Evolutionary conservation across 2,888 invertebrate genomes (phyloP).

Genomic region (Megamerina dolium): DNA sequence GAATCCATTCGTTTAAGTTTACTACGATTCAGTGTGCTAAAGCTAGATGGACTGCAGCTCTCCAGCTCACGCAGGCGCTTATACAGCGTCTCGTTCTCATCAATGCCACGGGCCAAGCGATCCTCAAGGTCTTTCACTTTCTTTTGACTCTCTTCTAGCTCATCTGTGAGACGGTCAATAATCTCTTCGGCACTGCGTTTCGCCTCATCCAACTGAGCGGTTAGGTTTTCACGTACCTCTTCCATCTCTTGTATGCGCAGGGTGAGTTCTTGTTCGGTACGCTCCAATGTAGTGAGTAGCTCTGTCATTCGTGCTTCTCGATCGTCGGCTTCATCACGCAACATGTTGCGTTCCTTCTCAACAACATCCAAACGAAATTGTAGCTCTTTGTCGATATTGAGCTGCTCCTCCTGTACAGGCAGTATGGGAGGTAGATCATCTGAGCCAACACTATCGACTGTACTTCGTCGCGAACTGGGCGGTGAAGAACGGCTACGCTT

Average conservation of each 20-base stretch:
- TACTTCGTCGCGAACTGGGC: constrained; percentile 57
- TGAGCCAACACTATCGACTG: constrained; percentile 59
- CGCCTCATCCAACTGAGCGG: constrained; percentile 60
- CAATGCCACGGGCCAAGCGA: constrained; percentile 61
- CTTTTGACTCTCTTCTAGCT: constrained; percentile 62
- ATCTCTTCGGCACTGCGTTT: constrained; percentile 65
- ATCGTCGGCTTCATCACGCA: constrained; percentile 66
- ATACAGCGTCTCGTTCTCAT: constrained; percentile 71
- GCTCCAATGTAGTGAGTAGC: constrained; percentile 66
- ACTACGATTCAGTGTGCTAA: constrained; percentile 44
- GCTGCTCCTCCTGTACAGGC: constrained; percentile 43
- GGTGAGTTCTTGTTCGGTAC: constrained; percentile 69
- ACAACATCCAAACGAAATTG: constrained; percentile 64
- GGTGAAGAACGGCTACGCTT: constrained; percentile 59
- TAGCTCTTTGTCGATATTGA: constrained; percentile 54
- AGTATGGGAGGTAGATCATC: constrained; percentile 50
- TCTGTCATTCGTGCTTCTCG: constrained; percentile 74
- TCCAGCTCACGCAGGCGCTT: constrained; percentile 68
- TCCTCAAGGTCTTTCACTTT: constrained; percentile 47
- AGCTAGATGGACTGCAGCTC: constrained; percentile 48
- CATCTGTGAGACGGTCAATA: constrained; percentile 62
- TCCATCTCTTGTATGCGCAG: constrained; percentile 66
- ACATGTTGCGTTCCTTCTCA: constrained; percentile 66
- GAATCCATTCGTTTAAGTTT: constrained; percentile 63
- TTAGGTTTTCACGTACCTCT: constrained; percentile 59